phyloP scores from a whole-genome alignment of 2,888 invertebrate genomes.

The Aplocera efformata region DNA sequence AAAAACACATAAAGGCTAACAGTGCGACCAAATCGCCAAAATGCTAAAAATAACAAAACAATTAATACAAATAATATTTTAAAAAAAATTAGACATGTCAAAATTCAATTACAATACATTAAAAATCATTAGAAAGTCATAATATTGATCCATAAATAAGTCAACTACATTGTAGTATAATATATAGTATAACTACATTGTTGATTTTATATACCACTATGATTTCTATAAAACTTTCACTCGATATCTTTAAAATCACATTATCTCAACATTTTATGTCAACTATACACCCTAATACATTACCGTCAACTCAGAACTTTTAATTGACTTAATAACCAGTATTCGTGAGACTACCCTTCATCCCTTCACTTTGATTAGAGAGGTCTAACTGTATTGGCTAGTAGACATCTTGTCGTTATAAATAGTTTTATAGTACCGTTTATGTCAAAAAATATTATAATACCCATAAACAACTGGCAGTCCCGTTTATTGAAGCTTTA shows the following conservation, averaged over 20 bases:
- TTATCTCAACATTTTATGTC: conserved; percentile 11
- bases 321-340: conserved; percentile 24
- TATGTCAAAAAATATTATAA: conserved; percentile 64
- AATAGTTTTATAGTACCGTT: conserved; percentile 49
- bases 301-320: conserved; percentile 14
- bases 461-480: conserved; percentile 61
- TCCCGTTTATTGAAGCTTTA: conserved; percentile 59
- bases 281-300: conserved; percentile 29
- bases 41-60: too few species aligned
- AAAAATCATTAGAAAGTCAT: too few species aligned
- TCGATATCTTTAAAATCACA: conserved; percentile 20
- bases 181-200: too few species aligned
- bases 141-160: too few species aligned
- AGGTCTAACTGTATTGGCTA: conserved; percentile 34
- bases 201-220: too few species aligned
- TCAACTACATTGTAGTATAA: too few species aligned
- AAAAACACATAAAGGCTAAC: too few species aligned
- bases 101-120: too few species aligned
- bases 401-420: conserved; percentile 34
- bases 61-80: too few species aligned
- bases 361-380: neutral
- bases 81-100: too few species aligned
- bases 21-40: too few species aligned
- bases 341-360: conserved; percentile 24
- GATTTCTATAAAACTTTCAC: conserved; percentile 8